These are phyloP conservation scores for Dromococcyx pavoninus DNA, from an alignment of 2,797 vertebrate genomes.

Conservation along the genomic window DNA sequence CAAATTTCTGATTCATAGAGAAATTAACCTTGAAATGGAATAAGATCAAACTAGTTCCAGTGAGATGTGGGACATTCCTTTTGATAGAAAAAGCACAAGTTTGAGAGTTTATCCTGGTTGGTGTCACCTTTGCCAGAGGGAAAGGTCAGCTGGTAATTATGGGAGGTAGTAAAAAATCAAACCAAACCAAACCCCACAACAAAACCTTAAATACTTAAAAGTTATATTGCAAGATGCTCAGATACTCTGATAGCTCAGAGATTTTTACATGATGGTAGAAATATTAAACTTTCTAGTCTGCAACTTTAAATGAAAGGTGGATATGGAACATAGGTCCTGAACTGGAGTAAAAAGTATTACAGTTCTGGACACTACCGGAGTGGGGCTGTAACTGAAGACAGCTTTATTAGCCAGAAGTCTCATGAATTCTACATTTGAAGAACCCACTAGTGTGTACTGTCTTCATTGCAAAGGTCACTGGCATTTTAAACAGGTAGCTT, in stretches of 20 bases:
- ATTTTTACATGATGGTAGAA: neutral
- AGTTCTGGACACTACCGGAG: accelerated
- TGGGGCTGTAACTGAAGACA: neutral
- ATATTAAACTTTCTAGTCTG: neutral
- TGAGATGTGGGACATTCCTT: neutral
- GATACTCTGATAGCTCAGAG: neutral
- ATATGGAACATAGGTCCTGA: neutral
- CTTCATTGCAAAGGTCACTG: neutral
- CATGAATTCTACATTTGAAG: neutral
- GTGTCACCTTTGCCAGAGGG: neutral
- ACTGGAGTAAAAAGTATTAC: neutral
- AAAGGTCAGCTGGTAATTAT: neutral
- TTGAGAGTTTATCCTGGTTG: neutral
- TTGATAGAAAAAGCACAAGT: neutral
- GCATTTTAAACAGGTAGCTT: neutral
- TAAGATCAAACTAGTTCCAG: neutral
- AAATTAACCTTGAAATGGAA: neutral
- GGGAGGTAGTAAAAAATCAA: neutral
- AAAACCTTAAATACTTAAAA: neutral
- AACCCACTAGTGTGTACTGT: neutral
- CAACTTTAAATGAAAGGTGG: neutral
- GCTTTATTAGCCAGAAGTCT: neutral
- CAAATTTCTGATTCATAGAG: neutral
- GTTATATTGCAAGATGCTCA: neutral
- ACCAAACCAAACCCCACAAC: neutral